phyloP scores from a whole-genome alignment of 2,113 vertebrate genomes.

The Strix aluco region DNA sequence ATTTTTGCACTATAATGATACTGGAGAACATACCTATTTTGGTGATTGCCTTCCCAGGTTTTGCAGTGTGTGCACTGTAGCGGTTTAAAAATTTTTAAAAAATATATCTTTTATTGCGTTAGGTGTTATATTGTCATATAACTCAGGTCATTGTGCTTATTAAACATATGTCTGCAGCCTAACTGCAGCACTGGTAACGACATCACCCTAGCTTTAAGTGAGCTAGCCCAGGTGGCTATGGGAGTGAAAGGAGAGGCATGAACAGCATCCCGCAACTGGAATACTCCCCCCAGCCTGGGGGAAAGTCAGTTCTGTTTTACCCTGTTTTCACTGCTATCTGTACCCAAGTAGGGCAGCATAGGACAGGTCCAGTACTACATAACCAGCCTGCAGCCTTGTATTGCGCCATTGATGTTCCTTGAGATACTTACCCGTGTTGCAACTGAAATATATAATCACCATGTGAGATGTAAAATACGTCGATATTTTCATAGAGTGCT shows the following conservation, averaged over 20 bases:
- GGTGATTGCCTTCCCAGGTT: background rate
- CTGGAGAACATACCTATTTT: background rate
- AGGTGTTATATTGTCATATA: background rate
- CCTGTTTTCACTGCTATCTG: background rate
- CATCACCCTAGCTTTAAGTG: background rate
- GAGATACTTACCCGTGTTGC: accelerated
- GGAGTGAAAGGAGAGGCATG: background rate
- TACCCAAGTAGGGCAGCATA: background rate
- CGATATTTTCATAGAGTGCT: background rate
- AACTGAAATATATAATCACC: background rate
- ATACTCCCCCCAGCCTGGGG: background rate
- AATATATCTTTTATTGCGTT: background rate
- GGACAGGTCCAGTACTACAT: background rate
- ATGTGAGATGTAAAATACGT: background rate
- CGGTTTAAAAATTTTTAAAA: background rate
- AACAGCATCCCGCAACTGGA: background rate
- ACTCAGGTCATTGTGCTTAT: background rate
- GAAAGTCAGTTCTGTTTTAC: background rate
- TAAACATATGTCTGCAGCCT: accelerated
- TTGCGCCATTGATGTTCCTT: background rate
- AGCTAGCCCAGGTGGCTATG: background rate
- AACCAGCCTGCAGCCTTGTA: background rate
- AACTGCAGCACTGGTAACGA: background rate
- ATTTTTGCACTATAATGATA: background rate
- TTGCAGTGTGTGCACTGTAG: background rate